Conservation (phyloP, 2,797 vertebrate genomes). For the Thripadectes ignobilis region DNA sequence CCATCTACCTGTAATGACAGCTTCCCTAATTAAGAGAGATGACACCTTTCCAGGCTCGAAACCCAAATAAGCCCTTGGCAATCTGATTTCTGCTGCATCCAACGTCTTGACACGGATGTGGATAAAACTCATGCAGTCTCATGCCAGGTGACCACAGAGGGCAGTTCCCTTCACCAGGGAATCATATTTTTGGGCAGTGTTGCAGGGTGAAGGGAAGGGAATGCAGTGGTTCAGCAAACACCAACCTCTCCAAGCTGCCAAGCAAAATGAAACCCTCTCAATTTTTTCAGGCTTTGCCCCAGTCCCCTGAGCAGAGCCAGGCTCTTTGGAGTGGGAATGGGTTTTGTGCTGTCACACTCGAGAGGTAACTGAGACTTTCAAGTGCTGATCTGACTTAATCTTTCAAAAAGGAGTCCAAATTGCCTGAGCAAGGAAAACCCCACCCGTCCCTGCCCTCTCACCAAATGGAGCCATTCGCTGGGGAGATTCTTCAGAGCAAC, state of each 20-base stretch:
- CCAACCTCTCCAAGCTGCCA: background rate
- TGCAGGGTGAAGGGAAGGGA: background rate
- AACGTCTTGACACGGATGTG: fast-evolving
- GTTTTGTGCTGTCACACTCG: background rate
- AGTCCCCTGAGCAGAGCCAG: fast-evolving
- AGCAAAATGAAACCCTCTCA: background rate
- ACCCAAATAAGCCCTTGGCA: background rate
- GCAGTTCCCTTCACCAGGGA: background rate
- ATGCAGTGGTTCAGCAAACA: background rate
- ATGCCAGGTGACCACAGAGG: fast-evolving
- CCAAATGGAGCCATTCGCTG: background rate
- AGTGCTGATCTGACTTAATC: conserved; percentile 41
- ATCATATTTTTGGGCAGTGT: background rate
- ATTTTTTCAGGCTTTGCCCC: background rate
- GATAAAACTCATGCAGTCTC: background rate
- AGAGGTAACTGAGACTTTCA: background rate
- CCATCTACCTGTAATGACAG: background rate
- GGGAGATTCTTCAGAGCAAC: background rate
- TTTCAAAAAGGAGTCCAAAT: conserved; percentile 19
- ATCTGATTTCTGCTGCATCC: background rate
- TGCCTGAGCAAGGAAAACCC: background rate
- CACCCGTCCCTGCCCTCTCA: background rate
- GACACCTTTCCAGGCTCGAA: background rate
- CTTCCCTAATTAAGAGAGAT: background rate
- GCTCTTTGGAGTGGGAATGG: background rate